Base-by-base conservation (phyloP, 2,888 invertebrate species). In the Amiota mariae region DNA sequence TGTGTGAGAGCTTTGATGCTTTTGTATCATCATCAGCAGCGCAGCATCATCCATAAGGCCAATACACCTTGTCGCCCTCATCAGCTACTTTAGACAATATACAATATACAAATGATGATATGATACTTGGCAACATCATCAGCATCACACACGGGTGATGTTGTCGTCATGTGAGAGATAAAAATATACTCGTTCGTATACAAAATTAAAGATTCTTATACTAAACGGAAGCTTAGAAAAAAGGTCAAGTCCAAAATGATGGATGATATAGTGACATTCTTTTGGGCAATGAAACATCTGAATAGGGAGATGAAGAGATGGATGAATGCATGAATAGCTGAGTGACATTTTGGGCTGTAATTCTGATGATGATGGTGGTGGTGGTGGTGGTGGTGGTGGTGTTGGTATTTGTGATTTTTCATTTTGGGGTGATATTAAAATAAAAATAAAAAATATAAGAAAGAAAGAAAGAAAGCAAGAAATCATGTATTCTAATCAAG, bases 181-280 rank as follows among this genome's bases (percentile, higher is more conserved):
- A 84, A 78, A 82, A 78, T 80, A 36, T 36, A 36, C 36, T 36
- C 36, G 36, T 36, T 36, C 36, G 6, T 36, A 36, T 36, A 78
- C 72, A 80, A 85, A 81, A 87, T 82, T 83, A 80, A 86, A 87
- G 86, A 86, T 85, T 84, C 82, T 80, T 74, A 77, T 77, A 78
- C 82, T 85, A 86, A 85, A 79, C 82, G 80, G 80, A 80, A 87
- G 84, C 79, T 86, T 82, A 78, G 77, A 77, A 88, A 89, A 90
- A 90, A 90, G 89, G 89, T 90, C 90, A 90, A 89, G 87, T 88
- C 88, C 85, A 85, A 85, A 88, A 87, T 90, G 90, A 90, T 90
- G 88, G 89, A 90, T 90, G 89, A 90, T 88, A 82, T 82, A 84
- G 82, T 82, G 85, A 81, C 85, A 80, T 78, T 80, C 82, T 80